Evolutionary conservation across 2,113 vertebrate genomes (phyloP).

Genomic region (Megaleporinus macrocephalus): DNA sequence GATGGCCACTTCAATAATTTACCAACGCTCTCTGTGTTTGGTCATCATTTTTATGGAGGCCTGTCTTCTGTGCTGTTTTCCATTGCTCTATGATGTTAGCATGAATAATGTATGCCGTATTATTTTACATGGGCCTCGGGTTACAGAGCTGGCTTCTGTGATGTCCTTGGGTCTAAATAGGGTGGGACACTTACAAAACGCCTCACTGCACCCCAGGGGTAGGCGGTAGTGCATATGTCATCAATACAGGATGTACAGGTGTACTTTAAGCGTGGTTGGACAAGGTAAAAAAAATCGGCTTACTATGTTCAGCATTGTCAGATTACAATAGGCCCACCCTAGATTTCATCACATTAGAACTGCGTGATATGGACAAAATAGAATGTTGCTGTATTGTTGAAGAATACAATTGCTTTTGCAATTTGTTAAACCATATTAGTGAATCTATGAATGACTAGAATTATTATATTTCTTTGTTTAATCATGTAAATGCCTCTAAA

Average conservation of each 20-base stretch:
- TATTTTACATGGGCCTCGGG: constrained; percentile 57
- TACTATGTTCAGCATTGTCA: neutral
- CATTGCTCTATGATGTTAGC: constrained; percentile 58
- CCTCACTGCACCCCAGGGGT: constrained; percentile 24
- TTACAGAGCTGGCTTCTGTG: constrained; percentile 30
- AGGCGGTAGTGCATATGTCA: constrained; percentile 27
- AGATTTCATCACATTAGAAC: neutral
- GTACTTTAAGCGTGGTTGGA: constrained; percentile 15
- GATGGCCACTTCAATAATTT: constrained; percentile 82
- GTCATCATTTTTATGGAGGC: constrained; percentile 55
- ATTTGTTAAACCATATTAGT: too few relatives aligned
- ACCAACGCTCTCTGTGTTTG: constrained; percentile 70
- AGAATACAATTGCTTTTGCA: too few relatives aligned
- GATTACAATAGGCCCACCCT: neutral
- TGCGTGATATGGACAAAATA: too few relatives aligned
- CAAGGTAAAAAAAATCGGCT: neutral
- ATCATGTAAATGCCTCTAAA: too few relatives aligned
- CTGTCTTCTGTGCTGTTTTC: constrained; percentile 53
- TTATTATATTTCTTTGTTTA: too few relatives aligned
- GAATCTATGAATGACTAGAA: too few relatives aligned
- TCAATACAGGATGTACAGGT: constrained; percentile 34
- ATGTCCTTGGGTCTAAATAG: constrained; percentile 50
- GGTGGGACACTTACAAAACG: constrained; percentile 48
- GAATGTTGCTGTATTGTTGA: too few relatives aligned
- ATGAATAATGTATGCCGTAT: constrained; percentile 63